Evolutionary conservation across 2,797 vertebrate genomes (phyloP).

Genomic region (Centropyge bicolor): DNA sequence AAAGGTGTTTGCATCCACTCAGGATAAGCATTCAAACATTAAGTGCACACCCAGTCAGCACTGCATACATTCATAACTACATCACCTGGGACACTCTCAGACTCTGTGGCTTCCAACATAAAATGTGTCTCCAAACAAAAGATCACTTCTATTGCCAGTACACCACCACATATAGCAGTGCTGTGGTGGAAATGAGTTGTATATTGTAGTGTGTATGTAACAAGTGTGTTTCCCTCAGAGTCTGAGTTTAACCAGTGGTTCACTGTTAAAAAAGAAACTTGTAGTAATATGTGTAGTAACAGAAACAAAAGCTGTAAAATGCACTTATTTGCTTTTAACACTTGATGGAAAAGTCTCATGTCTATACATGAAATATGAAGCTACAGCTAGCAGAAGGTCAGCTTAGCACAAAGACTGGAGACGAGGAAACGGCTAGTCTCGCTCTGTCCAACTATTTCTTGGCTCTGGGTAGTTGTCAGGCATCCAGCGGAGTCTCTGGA

Average conservation of each 20-base stretch:
- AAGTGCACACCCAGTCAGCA: constrained; percentile 61
- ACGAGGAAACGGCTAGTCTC: background rate
- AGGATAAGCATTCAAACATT: constrained; percentile 55
- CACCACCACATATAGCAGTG: background rate
- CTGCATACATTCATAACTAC: constrained; percentile 74
- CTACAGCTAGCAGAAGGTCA: background rate
- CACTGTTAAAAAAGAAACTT: background rate
- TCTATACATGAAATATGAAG: background rate
- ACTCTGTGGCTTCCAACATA: constrained; percentile 28
- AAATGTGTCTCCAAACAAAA: constrained; percentile 24
- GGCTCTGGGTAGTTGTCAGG: background rate
- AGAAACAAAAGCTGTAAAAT: constrained; percentile 18
- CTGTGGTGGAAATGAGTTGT: constrained; percentile 6
- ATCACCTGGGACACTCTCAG: constrained; percentile 41
- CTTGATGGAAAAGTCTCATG: background rate
- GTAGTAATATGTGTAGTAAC: constrained; percentile 10
- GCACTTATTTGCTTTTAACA: background rate
- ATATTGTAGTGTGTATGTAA: constrained; percentile 37
- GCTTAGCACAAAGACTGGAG: background rate
- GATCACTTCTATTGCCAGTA: constrained; percentile 20
- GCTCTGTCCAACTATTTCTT: background rate
- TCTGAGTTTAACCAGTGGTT: constrained; percentile 36
- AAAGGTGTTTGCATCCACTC: constrained; percentile 65
- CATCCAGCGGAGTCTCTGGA: background rate
- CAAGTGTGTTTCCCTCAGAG: background rate